Percentiles rank a stretch among this genome's conserved stretches.
Evolutionary conservation across 1,140 invertebrate genomes (phyloP).

Genomic region (Eufriesea mexicana): DNA sequence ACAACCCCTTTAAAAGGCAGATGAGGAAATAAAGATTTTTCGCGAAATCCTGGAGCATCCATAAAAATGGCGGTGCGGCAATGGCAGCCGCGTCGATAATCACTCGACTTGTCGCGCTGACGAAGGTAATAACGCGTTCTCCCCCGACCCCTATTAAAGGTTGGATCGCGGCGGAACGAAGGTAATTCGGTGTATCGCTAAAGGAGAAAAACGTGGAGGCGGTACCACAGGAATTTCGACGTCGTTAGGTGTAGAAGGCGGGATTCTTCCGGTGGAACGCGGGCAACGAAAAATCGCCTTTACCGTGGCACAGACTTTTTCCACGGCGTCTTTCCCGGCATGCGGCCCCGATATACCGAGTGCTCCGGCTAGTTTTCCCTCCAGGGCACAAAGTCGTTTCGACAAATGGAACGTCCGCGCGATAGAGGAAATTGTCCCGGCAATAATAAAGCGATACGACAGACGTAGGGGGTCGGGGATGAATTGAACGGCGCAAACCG

Average conservation of each 20-base stretch:
- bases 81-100: constrained; percentile 19
- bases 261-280: constrained; percentile 25
- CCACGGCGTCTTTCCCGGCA: constrained; percentile 42
- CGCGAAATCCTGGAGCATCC: neutral
- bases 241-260: constrained; percentile 35
- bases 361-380: constrained; percentile 38
- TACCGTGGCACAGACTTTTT: constrained; percentile 42
- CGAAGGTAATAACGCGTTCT: constrained; percentile 38
- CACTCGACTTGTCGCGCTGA: constrained; percentile 21
- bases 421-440: constrained; percentile 71
- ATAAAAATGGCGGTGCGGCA: neutral
- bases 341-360: constrained; percentile 25
- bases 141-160: neutral
- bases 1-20: no score
- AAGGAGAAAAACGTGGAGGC: neutral
- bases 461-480: neutral
- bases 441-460: constrained; percentile 70
- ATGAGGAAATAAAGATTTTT: neutral
- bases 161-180: constrained; percentile 7
- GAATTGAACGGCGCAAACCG: constrained; percentile 35
- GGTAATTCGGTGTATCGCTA: constrained; percentile 36
- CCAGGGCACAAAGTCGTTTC: constrained; percentile 66
- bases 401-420: constrained; percentile 68
- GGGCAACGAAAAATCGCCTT: constrained; percentile 55
- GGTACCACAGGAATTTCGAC: constrained; percentile 29